Evolutionary conservation across 2,888 invertebrate genomes (phyloP), one percentile per base, ranked within the genome.

Genomic region (Dexiosoma caninum): DNA sequence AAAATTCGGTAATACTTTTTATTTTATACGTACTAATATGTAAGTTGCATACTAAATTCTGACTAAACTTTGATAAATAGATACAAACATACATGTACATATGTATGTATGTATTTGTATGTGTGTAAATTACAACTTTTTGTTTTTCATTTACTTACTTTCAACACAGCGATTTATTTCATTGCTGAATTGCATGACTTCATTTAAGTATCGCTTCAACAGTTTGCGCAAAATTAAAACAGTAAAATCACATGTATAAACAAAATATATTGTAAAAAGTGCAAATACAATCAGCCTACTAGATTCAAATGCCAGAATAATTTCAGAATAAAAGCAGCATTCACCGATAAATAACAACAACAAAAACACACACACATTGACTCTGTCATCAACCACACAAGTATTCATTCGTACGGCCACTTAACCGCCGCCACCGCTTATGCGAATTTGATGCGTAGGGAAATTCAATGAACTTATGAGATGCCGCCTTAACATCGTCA

Each of bases 171-270:
- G n/a, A 35, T 57, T 44, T 14, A 42, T 16, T 64, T 32, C 10
- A 46, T 35, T 44, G 64, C 71, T 14, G 70, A 27, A 57, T 53
- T 75, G 70, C 75, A 80, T 80, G 75, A 80, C 75, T 71, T 75
- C 59, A 75, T 75, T 70, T 66, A 44, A 59, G 66, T 53, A 71
- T 70, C 66, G 66, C 59, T 59, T 66, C 44, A 79, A 70, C 70
- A 75, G 75, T 51, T 66, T 75, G 49, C 27, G 37, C 53, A 60
- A 75, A 59, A 64, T 55, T 2, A 42, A 51, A 70, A 57, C 51
- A 46, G 42, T 42, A 59, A 62, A 69, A 59, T 49, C 64, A 53
- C 27, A 40, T 37, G 23, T 37, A 19, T 23, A 16, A 76, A 64
- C 53, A 72, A 44, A 42, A 64, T 46, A 7, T 6, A 46, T 30